Conservation (phyloP, 2,113 vertebrate genomes). For the Origma solitaria region DNA sequence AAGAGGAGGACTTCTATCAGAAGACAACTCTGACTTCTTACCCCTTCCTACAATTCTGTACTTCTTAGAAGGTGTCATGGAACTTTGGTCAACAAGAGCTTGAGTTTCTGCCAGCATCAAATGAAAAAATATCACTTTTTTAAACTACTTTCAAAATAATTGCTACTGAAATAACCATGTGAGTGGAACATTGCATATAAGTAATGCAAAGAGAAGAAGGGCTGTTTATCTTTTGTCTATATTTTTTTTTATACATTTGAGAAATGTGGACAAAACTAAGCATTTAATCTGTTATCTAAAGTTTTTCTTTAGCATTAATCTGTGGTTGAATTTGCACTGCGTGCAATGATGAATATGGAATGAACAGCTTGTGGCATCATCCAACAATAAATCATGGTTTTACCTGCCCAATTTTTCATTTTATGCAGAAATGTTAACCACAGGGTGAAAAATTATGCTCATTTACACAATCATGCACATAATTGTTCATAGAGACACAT, state of each 20-base stretch:
- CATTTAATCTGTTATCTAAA: background rate
- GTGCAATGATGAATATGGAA: background rate
- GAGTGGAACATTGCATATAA: background rate
- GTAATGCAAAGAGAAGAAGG: background rate
- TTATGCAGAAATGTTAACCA: background rate
- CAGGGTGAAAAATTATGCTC: background rate
- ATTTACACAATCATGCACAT: background rate
- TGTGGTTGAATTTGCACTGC: background rate
- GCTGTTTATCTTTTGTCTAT: background rate
- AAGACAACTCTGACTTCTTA: background rate
- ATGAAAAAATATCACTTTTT: background rate
- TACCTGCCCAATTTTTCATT: background rate
- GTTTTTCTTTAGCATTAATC: background rate
- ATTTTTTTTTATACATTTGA: background rate
- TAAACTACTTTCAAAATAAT: background rate
- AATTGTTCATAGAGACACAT: background rate
- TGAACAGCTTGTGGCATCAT: background rate
- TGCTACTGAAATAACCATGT: background rate
- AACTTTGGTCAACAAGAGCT: accelerated
- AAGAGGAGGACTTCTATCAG: background rate
- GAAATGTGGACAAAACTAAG: background rate
- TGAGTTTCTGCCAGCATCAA: background rate
- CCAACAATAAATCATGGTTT: background rate
- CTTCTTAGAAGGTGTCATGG: background rate
- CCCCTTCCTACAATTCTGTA: background rate